Evolutionary conservation across 2,888 invertebrate species (phyloP), one percentile per base, ranked within the genome.

Genomic region (Lycocerus yunnanus): DNA sequence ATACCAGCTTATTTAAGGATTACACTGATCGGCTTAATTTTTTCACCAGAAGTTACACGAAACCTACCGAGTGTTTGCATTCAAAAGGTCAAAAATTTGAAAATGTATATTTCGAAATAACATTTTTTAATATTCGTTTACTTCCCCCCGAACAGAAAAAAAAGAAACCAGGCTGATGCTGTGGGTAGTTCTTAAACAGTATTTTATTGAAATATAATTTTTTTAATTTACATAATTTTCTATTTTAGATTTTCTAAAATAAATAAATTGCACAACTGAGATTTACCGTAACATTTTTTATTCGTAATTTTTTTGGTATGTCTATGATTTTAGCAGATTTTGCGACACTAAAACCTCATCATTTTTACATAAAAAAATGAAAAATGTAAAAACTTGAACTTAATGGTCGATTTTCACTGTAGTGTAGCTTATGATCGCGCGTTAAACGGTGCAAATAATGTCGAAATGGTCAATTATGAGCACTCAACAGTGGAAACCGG

Each of bases 201-300:
- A 43, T 43, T 43, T 43, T 43, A 43, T 43, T 43, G 43, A 43
- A 43, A 43, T 43, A 43, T 43, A 43, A 43, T 43, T 43, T 43
- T 21, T n/a, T 43, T 43, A 43, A 43, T 43, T 43, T 43, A 43
- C 43, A 43, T 24, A 24, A 24, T 43, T 43, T 43, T 43, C 43
- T 43, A 43, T 43, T 43, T 43, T 43, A 43, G 43, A 43, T 43
- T 8, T 43, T 20, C 58, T 72, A 68, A 66, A 66, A 69, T 69
- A 73, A 73, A 60, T 14, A 69, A 73, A 73, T 73, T 73, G 73
- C 73, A 73, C 73, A 73, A 68, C 66, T 66, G 66, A 43, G 13
- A 43, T 43, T 43, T 43, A 43, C n/a, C 43, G 59, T 13, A 69
- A 66, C 65, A 66, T 21, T 73, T 58, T 66, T 65, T 71, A 15